Evolutionary conservation across 2,888 invertebrate genomes (phyloP), one percentile per base, ranked within the genome.

Genomic region (Drosophila ezoana): DNA sequence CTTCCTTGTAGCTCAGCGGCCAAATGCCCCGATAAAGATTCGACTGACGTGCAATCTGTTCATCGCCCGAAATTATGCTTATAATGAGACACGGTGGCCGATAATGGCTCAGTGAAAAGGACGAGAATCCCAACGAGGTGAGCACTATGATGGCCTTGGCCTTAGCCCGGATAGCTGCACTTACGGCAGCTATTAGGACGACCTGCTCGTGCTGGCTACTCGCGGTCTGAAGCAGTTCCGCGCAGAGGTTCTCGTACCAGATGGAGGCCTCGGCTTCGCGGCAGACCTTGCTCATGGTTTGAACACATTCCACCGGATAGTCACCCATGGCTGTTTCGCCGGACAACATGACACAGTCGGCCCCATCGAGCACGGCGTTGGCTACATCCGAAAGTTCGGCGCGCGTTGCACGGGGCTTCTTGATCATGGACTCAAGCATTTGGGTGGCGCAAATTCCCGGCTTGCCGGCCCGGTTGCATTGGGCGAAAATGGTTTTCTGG

Each of bases 281-380:
- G 92, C 98, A 97, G 86, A 98, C 97, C 92, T 97, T 96, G 32
- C 96, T 96, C 97, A 97, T 97, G 38, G 96, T 96, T 16, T 94
- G 93, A 0, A 97, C 97, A 76, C 98, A 96, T 90, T 98, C 97
- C 73, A 98, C 90, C 0, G 98, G 98, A 92, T 98, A 98, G 78
- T 96, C 96, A 38, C 99, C 99, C 93, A 98, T 98, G 56, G 99
- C 99, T 0, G 99, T 99, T 93, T 99, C 99, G 10, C 99, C 99
- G 0, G 98, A 98, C 90, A 99, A 93, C 99, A 99, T 99, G 37
- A 99, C 98, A 92, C 98, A 99, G 92, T 99, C 99, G 10, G 98
- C 98, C 1, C 99, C 98, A 92, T 99, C 99, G 41, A 99, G 93
- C 82, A 99, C 96, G 1, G 99, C 99, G 93, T 99, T 99, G 57